Evolutionary conservation across 2,113 vertebrate genomes (phyloP).

Genomic region (Lynx canadensis): DNA sequence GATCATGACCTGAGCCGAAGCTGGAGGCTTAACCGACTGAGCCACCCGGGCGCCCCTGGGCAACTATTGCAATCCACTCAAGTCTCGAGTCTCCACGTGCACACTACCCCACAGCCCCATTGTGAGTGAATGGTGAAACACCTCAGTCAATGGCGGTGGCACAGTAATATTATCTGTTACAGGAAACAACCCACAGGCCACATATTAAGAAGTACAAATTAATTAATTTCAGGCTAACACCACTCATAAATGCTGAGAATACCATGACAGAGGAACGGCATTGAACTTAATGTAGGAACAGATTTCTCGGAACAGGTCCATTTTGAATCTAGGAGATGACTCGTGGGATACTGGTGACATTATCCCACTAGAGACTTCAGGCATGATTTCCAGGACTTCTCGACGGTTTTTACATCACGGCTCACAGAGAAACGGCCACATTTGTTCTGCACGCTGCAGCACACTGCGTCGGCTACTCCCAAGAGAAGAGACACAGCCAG

Average conservation of each 20-base stretch:
- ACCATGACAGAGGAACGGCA: neutral
- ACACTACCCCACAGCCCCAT: neutral
- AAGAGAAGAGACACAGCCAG: neutral
- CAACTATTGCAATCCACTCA: neutral
- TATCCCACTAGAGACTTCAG: neutral
- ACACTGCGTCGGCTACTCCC: neutral
- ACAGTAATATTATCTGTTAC: neutral
- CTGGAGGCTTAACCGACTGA: too few species aligned
- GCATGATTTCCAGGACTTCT: neutral
- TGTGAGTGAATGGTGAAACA: neutral
- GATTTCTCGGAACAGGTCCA: neutral
- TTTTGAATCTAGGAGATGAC: neutral
- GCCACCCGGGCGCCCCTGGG: too few species aligned
- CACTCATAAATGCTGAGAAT: neutral
- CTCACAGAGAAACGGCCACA: neutral
- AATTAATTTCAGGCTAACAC: constrained; percentile 38
- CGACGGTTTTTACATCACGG: too few species aligned
- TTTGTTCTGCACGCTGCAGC: neutral
- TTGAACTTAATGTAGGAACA: neutral
- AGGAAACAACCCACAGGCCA: constrained; percentile 24
- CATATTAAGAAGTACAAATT: neutral
- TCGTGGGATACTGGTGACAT: neutral
- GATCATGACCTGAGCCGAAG: too few species aligned
- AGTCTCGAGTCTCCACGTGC: rapidly evolving
- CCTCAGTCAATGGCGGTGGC: neutral